Evolutionary conservation across 1,140 invertebrate species (phyloP).

Genomic region (Metaphire vulgaris): DNA sequence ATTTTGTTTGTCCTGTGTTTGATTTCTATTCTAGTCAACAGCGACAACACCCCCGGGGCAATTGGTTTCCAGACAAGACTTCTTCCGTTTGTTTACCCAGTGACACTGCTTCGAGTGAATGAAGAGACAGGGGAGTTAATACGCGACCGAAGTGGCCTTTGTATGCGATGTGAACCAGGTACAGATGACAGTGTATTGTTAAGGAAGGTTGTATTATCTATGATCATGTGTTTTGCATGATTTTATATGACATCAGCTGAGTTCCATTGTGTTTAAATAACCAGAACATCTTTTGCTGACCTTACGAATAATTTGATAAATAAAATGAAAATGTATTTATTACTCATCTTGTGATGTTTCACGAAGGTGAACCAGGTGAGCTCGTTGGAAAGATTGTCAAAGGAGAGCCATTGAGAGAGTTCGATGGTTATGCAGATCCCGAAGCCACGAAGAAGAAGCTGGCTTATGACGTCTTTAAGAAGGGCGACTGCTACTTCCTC

Average conservation of each 20-base stretch:
- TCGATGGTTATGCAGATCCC: conserved; percentile 80
- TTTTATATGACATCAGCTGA: too few species aligned
- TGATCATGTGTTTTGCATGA: too few species aligned
- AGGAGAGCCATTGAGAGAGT: conserved; percentile 55
- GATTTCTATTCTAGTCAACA: conserved; percentile 70
- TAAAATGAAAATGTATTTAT: too few species aligned
- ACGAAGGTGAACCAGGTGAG: conserved; percentile 85
- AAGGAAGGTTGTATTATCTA: too few species aligned
- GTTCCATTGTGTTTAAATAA: not conserved
- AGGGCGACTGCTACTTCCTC: conserved; percentile 84
- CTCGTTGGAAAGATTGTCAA: conserved; percentile 92
- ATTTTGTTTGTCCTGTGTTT: not conserved
- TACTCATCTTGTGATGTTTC: too few species aligned
- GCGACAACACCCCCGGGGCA: conserved; percentile 69
- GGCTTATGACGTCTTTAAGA: conserved; percentile 75
- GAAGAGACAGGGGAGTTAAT: conserved; percentile 51
- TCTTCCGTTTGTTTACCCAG: conserved; percentile 53
- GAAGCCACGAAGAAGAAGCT: conserved; percentile 89
- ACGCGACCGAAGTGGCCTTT: conserved; percentile 63
- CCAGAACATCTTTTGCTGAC: not conserved
- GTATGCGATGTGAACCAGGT: conserved; percentile 69
- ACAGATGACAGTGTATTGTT: too few species aligned
- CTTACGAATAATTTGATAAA: conserved; percentile 25
- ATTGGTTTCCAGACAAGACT: conserved; percentile 80
- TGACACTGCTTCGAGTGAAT: conserved; percentile 78